These are phyloP conservation scores for Isurus oxyrinchus DNA, from an alignment of 2,113 vertebrate genomes.

Conservation along the genomic window DNA sequence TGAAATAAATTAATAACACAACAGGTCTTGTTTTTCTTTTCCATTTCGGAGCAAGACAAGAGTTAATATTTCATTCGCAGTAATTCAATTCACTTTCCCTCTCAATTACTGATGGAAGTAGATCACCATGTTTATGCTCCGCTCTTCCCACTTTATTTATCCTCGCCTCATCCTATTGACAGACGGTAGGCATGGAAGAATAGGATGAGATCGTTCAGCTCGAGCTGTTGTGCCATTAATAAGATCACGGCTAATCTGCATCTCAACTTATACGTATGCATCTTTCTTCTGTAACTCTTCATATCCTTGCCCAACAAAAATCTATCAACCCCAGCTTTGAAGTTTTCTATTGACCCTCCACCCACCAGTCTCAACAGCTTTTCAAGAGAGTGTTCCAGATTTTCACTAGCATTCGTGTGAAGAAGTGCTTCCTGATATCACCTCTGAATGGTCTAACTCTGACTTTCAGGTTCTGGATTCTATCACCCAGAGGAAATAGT, in stretches of 20 bases:
- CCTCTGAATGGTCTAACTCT: too few relatives aligned
- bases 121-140: not conserved
- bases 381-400: too few relatives aligned
- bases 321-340: too few relatives aligned
- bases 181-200: not conserved
- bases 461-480: too few relatives aligned
- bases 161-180: not conserved
- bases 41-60: not conserved
- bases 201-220: not conserved
- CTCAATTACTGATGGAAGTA: not conserved
- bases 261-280: not conserved
- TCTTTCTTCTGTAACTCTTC: too few relatives aligned
- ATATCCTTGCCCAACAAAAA: too few relatives aligned
- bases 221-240: not conserved
- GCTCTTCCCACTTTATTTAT: not conserved
- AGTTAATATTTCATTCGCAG: not conserved
- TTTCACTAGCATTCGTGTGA: too few relatives aligned
- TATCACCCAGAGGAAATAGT: too few relatives aligned
- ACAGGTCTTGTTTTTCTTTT: not conserved
- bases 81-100: not conserved
- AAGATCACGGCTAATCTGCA: not conserved
- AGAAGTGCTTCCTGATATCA: too few relatives aligned
- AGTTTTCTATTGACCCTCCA: too few relatives aligned
- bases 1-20: conserved; percentile 16
- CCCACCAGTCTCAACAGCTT: too few relatives aligned